Conservation (phyloP, 2,888 invertebrate genomes). For the Parnassius apollo region DNA sequence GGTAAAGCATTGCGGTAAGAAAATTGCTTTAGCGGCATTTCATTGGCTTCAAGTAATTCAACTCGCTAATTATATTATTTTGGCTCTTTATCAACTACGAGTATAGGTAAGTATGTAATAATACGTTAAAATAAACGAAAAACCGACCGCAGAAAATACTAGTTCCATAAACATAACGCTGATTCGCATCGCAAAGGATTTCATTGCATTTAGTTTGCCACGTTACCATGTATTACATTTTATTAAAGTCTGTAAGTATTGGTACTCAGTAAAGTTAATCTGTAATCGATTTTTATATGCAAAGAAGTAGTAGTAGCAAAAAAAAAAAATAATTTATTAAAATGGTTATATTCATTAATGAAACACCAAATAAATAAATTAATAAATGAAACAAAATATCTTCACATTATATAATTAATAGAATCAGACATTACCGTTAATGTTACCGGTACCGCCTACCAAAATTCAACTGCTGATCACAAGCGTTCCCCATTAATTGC, state of each 20-base stretch:
- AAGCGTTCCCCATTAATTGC: too few relatives aligned
- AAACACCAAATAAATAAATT: not conserved
- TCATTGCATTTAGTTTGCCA: slow-evolving; percentile 8
- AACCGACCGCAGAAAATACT: not conserved
- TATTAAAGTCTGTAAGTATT: slow-evolving; percentile 2
- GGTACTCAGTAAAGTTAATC: not conserved
- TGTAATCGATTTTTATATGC: not conserved
- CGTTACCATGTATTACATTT: slow-evolving; percentile 6
- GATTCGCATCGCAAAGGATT: slow-evolving; percentile 8
- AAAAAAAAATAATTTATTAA: not conserved
- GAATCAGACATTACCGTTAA: too few relatives aligned
- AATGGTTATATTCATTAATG: not conserved
- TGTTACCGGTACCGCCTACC: too few relatives aligned
- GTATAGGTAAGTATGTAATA: too few relatives aligned
- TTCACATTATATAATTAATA: too few relatives aligned
- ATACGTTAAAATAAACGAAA: too few relatives aligned
- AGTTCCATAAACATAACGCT: slow-evolving; percentile 9
- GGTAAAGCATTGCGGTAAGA: too few relatives aligned
- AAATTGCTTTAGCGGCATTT: too few relatives aligned
- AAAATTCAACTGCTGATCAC: too few relatives aligned
- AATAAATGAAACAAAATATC: not conserved
- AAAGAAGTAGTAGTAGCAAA: not conserved
- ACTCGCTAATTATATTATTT: too few relatives aligned
- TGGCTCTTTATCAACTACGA: too few relatives aligned
- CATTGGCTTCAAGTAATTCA: too few relatives aligned